Percentiles rank a stretch among this genome's conserved stretches.
Conservation (phyloP, 1,140 invertebrate species). For the silkworm (Bombyx mori) region DNA sequence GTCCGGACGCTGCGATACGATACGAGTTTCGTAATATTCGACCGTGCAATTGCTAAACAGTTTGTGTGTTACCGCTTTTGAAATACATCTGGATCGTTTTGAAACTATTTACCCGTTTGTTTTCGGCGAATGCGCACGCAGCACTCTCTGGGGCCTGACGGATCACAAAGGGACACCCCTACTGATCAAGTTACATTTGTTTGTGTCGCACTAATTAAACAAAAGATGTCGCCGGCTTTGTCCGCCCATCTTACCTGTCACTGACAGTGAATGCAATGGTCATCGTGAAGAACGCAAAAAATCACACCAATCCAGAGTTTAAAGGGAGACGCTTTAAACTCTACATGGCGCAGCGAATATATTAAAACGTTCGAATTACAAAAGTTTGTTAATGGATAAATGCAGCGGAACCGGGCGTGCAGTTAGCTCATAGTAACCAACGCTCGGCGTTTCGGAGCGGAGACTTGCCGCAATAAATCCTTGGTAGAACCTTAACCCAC, state of each 20-base stretch:
- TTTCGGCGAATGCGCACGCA: constrained; percentile 41
- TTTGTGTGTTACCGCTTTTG: constrained; percentile 64
- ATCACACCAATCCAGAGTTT: too few relatives aligned
- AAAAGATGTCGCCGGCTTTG: constrained; percentile 37
- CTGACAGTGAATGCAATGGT: constrained; percentile 40
- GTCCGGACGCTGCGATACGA: constrained; percentile 60
- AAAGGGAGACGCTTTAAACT: too few relatives aligned
- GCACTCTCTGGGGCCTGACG: constrained; percentile 14
- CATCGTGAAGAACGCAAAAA: too few relatives aligned
- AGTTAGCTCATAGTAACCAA: constrained; percentile 64
- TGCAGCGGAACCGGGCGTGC: constrained; percentile 59
- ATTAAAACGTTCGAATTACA: constrained; percentile 26
- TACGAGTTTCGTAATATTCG: constrained; percentile 60
- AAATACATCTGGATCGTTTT: constrained; percentile 70
- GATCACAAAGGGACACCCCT: constrained; percentile 45
- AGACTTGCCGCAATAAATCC: constrained; percentile 70
- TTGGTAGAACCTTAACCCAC: constrained; percentile 70
- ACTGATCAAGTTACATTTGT: constrained; percentile 65
- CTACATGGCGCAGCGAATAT: constrained; percentile 2
- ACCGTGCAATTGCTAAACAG: constrained; percentile 58
- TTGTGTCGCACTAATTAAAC: constrained; percentile 57
- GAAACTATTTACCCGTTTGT: constrained; percentile 69
- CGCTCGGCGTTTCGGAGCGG: constrained; percentile 63
- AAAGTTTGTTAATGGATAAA: constrained; percentile 51
- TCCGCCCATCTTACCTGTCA: constrained; percentile 26